These are phyloP conservation scores for Troglohyphantes excavatus DNA, from an alignment of 2,888 invertebrate species.

Conservation along the genomic window DNA sequence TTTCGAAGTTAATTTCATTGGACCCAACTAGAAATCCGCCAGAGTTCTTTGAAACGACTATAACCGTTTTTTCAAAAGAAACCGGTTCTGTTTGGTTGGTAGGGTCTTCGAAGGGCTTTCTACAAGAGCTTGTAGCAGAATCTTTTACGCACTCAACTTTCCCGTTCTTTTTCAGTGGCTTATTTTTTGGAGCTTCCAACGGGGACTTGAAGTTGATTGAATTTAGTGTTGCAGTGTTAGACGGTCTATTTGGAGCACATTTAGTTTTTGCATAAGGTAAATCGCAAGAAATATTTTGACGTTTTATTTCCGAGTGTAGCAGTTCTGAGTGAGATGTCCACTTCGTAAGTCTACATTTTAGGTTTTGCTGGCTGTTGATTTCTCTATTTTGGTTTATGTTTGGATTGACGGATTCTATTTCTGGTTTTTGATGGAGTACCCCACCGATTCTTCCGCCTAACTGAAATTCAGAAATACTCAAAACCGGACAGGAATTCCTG, in stretches of 20 bases:
- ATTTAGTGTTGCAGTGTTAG: neutral
- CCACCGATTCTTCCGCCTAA: slow-evolving; percentile 3
- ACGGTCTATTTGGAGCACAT: neutral
- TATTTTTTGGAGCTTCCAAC: neutral
- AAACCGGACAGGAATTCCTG: slow-evolving; percentile 68
- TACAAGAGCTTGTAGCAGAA: neutral
- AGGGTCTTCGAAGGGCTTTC: neutral
- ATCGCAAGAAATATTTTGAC: slow-evolving; percentile 4
- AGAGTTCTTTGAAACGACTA: slow-evolving; percentile 65
- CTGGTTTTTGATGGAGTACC: neutral
- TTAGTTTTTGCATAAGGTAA: neutral
- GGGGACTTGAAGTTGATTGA: neutral
- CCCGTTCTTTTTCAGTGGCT: neutral
- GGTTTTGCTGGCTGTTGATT: slow-evolving; percentile 21
- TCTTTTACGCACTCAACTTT: neutral
- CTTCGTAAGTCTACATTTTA: slow-evolving; percentile 53
- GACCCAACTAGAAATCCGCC: neutral
- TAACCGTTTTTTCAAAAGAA: slow-evolving; percentile 61
- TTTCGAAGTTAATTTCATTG: neutral
- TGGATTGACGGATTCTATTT: neutral
- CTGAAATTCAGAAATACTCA: slow-evolving; percentile 56
- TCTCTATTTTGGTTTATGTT: slow-evolving; percentile 4
- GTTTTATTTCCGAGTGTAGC: slow-evolving; percentile 16
- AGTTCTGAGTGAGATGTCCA: slow-evolving; percentile 72
- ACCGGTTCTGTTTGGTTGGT: neutral